Percentiles rank a stretch among this genome's conserved stretches.
Evolutionary conservation across 2,113 vertebrate genomes (phyloP).

Genomic region (Prinia subflava): DNA sequence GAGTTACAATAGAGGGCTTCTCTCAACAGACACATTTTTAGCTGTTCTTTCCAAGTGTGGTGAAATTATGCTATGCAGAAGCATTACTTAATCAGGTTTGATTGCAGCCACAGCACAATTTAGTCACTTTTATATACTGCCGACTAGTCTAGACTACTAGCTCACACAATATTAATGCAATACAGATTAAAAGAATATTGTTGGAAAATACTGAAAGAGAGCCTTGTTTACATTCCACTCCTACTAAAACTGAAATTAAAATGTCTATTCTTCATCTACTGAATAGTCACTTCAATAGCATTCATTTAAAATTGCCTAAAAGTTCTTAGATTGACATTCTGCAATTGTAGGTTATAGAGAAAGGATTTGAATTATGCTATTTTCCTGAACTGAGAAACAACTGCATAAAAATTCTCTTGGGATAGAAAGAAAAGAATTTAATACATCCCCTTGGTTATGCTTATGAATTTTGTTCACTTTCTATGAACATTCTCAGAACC

Average conservation of each 20-base stretch:
- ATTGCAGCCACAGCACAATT: constrained; percentile 57
- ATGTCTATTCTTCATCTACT: constrained; percentile 49
- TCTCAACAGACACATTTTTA: neutral
- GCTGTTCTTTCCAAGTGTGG: constrained; percentile 11
- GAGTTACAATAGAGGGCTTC: neutral
- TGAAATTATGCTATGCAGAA: constrained; percentile 39
- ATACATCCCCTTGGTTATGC: neutral
- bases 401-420: neutral
- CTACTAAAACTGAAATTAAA: constrained; percentile 62
- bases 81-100: constrained; percentile 63
- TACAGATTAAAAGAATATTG: constrained; percentile 49
- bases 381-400: neutral
- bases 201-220: constrained; percentile 51
- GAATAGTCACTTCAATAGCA: constrained; percentile 36
- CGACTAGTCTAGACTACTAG: constrained; percentile 46
- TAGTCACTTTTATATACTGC: constrained; percentile 29
- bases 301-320: constrained; percentile 25
- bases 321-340: constrained; percentile 39
- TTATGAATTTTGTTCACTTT: neutral
- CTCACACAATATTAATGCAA: constrained; percentile 43
- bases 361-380: neutral
- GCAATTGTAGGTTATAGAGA: neutral
- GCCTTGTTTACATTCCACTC: constrained; percentile 44
- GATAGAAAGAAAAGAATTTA: neutral
- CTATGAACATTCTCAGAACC: neutral